These are phyloP conservation scores for Istiophorus platypterus DNA, from an alignment of 2,113 vertebrate species.

Conservation along the genomic window DNA sequence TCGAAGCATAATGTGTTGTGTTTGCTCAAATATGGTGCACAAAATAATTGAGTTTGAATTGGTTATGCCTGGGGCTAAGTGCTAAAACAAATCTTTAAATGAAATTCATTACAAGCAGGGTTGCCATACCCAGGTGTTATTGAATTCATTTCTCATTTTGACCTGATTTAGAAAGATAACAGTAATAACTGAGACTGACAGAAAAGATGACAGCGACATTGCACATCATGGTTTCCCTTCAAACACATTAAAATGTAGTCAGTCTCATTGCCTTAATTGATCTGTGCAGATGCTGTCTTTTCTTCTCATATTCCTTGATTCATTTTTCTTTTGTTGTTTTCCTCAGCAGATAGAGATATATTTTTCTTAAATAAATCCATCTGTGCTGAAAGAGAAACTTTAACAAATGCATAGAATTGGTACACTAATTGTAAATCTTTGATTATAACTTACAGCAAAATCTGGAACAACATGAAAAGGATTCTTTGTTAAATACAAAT, in stretches of 20 bases:
- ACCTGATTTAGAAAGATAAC: constrained; percentile 85
- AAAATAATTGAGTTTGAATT: constrained; percentile 88
- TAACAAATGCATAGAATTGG: constrained; percentile 51
- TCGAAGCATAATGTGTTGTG: constrained; percentile 79
- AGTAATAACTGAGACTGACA: constrained; percentile 80
- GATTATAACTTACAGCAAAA: constrained; percentile 18
- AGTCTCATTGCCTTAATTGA: constrained; percentile 76
- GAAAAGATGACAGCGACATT: constrained; percentile 79
- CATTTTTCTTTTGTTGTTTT: constrained; percentile 62
- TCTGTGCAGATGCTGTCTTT: constrained; percentile 76
- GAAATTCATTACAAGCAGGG: constrained; percentile 84
- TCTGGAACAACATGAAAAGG: constrained; percentile 44
- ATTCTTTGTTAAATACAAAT: constrained; percentile 58
- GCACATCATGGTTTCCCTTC: constrained; percentile 77
- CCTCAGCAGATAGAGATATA: constrained; percentile 46
- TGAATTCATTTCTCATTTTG: constrained; percentile 86
- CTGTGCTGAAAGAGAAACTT: constrained; percentile 55
- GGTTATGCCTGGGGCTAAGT: constrained; percentile 84
- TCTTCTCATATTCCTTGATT: constrained; percentile 48
- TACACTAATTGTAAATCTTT: constrained; percentile 43
- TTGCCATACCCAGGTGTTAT: constrained; percentile 83
- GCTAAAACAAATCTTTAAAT: constrained; percentile 87
- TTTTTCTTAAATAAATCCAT: constrained; percentile 67
- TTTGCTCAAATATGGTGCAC: constrained; percentile 77
- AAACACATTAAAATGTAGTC: constrained; percentile 74